These are phyloP conservation scores for Agonum fuliginosum DNA, from an alignment of 2,888 invertebrate species.

Conservation along the genomic window DNA sequence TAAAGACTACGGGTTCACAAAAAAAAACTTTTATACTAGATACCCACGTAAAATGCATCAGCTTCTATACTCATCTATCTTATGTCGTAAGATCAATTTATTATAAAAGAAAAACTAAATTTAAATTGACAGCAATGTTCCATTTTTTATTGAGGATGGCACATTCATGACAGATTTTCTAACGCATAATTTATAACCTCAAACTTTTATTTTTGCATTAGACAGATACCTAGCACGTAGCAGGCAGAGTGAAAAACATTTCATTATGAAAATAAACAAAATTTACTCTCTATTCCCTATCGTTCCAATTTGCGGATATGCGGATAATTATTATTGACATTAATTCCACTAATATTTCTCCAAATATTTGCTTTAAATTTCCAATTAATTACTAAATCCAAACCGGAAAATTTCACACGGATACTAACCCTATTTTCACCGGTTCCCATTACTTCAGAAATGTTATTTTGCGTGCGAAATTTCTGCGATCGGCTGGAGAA, in stretches of 20 bases:
- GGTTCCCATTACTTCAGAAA: background rate
- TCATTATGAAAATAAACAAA: background rate
- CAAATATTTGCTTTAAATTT: slow-evolving; percentile 30
- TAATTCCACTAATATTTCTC: slow-evolving; percentile 1
- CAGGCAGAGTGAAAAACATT: no score
- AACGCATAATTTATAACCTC: no score
- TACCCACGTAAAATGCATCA: background rate
- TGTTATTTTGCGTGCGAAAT: background rate
- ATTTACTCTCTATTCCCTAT: background rate
- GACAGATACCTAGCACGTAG: no score
- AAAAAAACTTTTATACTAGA: no score
- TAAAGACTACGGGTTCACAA: no score
- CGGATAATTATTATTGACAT: slow-evolving; percentile 4
- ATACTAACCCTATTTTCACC: slow-evolving; percentile 19
- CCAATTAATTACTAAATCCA: background rate
- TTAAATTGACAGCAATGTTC: background rate
- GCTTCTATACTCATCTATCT: background rate
- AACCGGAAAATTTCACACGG: slow-evolving; percentile 11
- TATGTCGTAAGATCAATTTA: background rate
- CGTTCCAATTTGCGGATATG: no score
- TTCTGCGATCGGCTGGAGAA: background rate
- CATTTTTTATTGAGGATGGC: slow-evolving; percentile 9
- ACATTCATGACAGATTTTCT: slow-evolving; percentile 2
- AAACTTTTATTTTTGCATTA: no score
- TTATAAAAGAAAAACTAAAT: background rate